Evolutionary conservation across 1,140 invertebrate species (phyloP).

Genomic region (Ostrea edulis): DNA sequence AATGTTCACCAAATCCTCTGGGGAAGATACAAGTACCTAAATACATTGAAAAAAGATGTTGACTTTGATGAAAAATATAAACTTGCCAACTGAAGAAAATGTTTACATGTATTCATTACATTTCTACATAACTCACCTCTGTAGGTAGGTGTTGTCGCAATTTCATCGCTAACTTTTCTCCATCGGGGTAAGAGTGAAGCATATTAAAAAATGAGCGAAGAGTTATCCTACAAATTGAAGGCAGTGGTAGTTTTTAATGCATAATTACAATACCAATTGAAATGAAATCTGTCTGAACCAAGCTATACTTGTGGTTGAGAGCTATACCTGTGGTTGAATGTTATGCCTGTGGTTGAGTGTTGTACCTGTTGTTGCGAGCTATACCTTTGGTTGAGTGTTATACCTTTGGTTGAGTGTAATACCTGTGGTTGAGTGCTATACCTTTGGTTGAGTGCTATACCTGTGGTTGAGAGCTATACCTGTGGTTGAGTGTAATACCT

Average conservation of each 20-base stretch:
- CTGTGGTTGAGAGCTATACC: not conserved
- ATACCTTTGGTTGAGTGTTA: not conserved
- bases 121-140: not conserved
- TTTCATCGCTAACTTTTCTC: not conserved
- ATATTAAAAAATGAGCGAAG: not conserved
- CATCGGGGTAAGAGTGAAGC: not conserved
- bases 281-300: too few relatives aligned
- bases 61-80: not conserved
- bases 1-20: conserved; percentile 60
- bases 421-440: not conserved
- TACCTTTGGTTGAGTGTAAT: too few relatives aligned
- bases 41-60: not conserved
- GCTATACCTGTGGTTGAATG: not conserved
- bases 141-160: not conserved
- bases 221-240: not conserved
- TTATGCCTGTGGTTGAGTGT: not conserved
- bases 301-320: not conserved
- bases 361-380: too few relatives aligned
- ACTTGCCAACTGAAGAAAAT: not conserved
- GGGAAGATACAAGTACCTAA: conserved; percentile 48
- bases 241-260: too few relatives aligned
- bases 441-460: too few relatives aligned
- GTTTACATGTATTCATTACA: not conserved
- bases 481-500: not conserved
- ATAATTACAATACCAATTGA: too few relatives aligned